Base-by-base conservation (phyloP, 1,140 invertebrate genomes). In the Pogonognathellus flavescens region DNA sequence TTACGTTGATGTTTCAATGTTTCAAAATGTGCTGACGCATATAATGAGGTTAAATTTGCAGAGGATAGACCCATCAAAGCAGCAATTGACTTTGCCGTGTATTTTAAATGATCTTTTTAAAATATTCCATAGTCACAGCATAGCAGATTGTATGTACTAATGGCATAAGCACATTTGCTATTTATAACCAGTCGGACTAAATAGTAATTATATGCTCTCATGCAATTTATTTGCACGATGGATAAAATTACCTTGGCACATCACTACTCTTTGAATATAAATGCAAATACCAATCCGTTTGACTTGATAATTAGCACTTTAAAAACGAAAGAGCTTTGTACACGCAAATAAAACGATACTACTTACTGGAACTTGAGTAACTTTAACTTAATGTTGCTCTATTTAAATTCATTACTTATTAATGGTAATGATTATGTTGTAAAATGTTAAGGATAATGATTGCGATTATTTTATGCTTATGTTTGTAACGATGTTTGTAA, bases 221-320 rank as follows among this genome's bases (percentile, higher is more conserved):
- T 49, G 41, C 9, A 76, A 50, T 2, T 76, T 18, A n/a, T 49
- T 50, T n/a, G 8, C 10, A 31, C 25, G 14, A 70, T 41, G 41
- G 3, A 72, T 50, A 18, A 76, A 76, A 76, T 76, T 76, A 31
- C 70, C 70, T 76, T 76, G 70, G 49, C 70, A 49, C 8, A 31
- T 16, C 66, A 41, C 9, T 49, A 14, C 4, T 10, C 6, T 76
- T 49, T 76, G 16, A 50, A 76, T 70, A 16, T 60, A 60, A 18
- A 70, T 41, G n/a, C 41, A 14, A 50, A 7, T 49, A 31, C 5
- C 70, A 25, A 25, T 76, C 31, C 31, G 14, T 49, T 76, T 76
- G 70, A 76, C 70, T 76, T 76, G 25, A 13, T 50, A 76, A 76
- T 76, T 76, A 50, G 31, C 31, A n/a, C 14, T 50, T 49, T 18